These are phyloP conservation scores for Cervus canadensis DNA, from an alignment of 2,113 vertebrate species.

Conservation along the genomic window DNA sequence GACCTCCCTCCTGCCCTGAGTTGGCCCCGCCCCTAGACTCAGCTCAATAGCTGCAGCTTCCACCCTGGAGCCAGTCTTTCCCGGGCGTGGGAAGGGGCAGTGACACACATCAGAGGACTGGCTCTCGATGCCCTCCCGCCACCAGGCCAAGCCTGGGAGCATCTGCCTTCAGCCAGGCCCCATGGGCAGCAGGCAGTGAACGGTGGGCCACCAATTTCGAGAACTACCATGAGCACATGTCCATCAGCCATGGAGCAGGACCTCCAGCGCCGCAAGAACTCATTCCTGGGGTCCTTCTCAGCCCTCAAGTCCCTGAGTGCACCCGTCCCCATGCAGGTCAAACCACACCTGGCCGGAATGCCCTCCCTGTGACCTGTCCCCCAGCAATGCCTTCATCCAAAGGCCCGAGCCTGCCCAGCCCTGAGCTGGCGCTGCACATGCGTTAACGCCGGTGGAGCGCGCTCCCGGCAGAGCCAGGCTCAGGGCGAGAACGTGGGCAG, in stretches of 20 bases:
- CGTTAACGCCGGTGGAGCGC: neutral
- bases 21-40: too few species aligned
- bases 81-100: rapidly evolving
- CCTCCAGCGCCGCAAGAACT: neutral
- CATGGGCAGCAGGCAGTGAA: rapidly evolving
- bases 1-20: neutral
- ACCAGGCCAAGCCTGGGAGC: neutral
- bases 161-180: neutral
- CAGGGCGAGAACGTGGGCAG: neutral
- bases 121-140: neutral
- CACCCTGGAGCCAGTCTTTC: neutral
- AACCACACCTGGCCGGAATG: rapidly evolving
- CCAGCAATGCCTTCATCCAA: too few species aligned
- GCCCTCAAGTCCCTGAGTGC: neutral
- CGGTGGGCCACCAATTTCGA: rapidly evolving
- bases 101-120: rapidly evolving
- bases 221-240: neutral
- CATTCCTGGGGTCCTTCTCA: neutral
- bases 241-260: neutral
- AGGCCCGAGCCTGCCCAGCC: neutral
- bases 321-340: neutral
- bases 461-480: neutral
- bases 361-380: neutral
- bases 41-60: neutral
- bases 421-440: rapidly evolving